These are phyloP conservation scores for Hemicordylus capensis DNA, from an alignment of 2,113 vertebrate species.

Conservation along the genomic window DNA sequence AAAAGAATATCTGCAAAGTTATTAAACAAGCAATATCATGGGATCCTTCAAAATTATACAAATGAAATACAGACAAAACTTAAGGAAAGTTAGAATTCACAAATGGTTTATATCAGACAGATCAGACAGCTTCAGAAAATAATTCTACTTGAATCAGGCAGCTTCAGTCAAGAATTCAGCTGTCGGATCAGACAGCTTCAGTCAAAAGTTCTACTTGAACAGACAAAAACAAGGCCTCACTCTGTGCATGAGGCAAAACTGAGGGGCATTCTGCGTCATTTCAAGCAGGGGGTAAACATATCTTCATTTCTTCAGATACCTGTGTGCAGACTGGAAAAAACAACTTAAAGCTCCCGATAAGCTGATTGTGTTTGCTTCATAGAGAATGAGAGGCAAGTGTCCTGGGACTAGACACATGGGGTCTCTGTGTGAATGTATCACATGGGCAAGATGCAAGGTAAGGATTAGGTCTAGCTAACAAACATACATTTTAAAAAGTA, in stretches of 20 bases:
- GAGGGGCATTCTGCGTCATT: neutral
- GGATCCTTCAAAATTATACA: neutral
- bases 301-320: conserved; percentile 6
- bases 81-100: neutral
- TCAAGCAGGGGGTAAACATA: neutral
- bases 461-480: neutral
- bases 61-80: neutral
- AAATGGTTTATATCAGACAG: neutral
- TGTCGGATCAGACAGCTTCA: too few species aligned
- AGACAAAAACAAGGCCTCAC: neutral
- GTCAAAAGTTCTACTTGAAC: neutral
- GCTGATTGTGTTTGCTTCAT: neutral
- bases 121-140: neutral
- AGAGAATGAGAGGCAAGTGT: neutral
- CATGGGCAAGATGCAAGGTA: neutral
- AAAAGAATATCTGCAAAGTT: too few species aligned
- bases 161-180: neutral
- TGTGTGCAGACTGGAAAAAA: neutral
- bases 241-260: neutral
- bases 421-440: neutral
- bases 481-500: neutral
- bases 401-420: neutral
- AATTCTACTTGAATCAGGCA: neutral
- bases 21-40: too few species aligned
- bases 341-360: neutral